Evolutionary conservation across 2,797 vertebrate species (phyloP), one percentile per base, ranked within the genome.

Genomic region (Fratercula arctica): DNA sequence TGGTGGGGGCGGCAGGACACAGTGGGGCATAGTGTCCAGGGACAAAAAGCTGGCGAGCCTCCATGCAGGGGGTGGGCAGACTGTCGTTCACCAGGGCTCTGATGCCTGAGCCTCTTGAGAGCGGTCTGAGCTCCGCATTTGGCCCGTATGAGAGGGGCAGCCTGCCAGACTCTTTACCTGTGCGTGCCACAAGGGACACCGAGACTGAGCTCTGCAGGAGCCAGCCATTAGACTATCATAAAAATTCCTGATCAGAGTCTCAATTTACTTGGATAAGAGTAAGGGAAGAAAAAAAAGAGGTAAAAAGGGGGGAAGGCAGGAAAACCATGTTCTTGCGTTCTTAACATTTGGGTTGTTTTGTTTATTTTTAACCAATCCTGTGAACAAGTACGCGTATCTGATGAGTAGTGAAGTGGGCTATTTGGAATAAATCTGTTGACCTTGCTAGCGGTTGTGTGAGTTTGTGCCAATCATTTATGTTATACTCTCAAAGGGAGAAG

Each of bases 361-460:
- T 79, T 91, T 90, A 72, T 88, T 91, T 89, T 93, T 93, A 87
- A 67, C 26, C 79, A 68, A 11, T 24, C 39, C 66, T 89, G 82
- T 85, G 79, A 89, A 56, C 29, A 72, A 75, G n/a, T 37, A 3
- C 66, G 64, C 7, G 4, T 70, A 17, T 57, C 70, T 63, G 43
- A 39, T 43, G 63, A 35, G 19, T 16, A 68, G 70, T 51, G 63
- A 37, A 73, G 77, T 83, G 51, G 51, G 37, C 37, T 95, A 14
- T 72, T 80, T 64, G 68, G 41, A 64, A 79, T 83, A 66, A 68
- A 83, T 69, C 69, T 37, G 12, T 45, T 79, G 53, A 75, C 75
- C 79, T 78, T 83, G 50, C 41, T 73, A 76, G 59, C 35, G 79
- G 43, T 33, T 19, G 18, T 85, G 57, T 76, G 85, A 75, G 50